Evolutionary conservation across 2,113 vertebrate genomes (phyloP), one percentile per base, ranked within the genome.

Genomic region (Chitala chitala): DNA sequence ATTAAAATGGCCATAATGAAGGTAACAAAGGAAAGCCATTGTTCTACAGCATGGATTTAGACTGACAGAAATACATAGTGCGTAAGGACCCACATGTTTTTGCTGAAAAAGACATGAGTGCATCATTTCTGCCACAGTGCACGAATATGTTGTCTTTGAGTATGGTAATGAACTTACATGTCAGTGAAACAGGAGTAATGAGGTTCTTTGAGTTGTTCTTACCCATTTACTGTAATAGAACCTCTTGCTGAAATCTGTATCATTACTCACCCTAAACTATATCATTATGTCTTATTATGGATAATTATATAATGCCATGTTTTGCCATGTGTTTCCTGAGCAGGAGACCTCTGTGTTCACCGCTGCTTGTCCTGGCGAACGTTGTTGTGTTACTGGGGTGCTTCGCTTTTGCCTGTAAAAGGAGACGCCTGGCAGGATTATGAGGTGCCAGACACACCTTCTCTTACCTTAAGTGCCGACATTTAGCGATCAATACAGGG

Each of bases 121-220:
- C 17, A 12, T 58, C 2, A 58, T 31, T 58, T 61, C 31, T 33
- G 58, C 17, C 31, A 61, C 13, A 3, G 5, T 61, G 36, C 58
- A 33, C 15, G n/a, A 61, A 61, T 61, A 7, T 20, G 29, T 61
- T 61, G 33, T 61, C 58, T 61, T 61, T 61, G 58, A 61, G 31
- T 12, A n/a, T 61, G 31, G 38, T 61, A 36, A 17, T 38, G 15
- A 6, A 61, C 33, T 66, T 64, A 42, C 20, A 22, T 38, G 20
- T 44, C 36, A 24, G 40, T 20, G 38, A 64, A 38, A 5, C 36
- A 44, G 10, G 17, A 58, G 71, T 58, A 46, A 72, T 46, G 22
- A 9, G 36, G 20, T 20, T 22, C 53, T 55, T 55, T 55, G 53
- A 13, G 42, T 42, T 58, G 40, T 29, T 13, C 2, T 1, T 20